Base-by-base conservation (phyloP, 2,797 vertebrate genomes). In the Lepidocolaptes lacrymiger region DNA sequence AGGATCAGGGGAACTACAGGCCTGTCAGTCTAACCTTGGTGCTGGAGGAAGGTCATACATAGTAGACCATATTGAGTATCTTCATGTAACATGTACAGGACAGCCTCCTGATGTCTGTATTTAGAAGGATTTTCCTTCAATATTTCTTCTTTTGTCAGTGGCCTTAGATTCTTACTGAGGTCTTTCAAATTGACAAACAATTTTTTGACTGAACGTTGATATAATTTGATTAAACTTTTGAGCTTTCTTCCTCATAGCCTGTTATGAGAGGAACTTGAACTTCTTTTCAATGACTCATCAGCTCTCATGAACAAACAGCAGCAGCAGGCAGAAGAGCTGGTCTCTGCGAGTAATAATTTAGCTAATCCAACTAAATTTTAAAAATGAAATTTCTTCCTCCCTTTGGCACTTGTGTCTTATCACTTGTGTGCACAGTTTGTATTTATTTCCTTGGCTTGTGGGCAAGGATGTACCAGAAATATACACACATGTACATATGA, bases 191-290 rank as follows among this genome's bases (percentile, higher is more conserved):
- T 1, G 5, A 16, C 16, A 15, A 48, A 15, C 19, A 52, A 26
- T 88, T n/a, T 88, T 88, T 92, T 69, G 19, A 51, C 49, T 81
- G 32, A 46, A 67, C 68, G 80, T 55, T 75, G 68, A 80, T 39
- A 43, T 75, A 78, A 86, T 88, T 78, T 76, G 39, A 66, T 91
- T 69, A 76, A 86, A 86, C 9, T 82, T 84, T 93, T 79, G 48
- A 81, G 79, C 15, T 24, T 78, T 93, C 81, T 89, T 78, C 48
- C 43, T 59, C 74, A 51, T 54, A 46, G 39, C 52, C 78, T 66
- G 6, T 64, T 83, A 43, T 72, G 48, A 41, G 24, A 84, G 28
- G 12, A 43, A 86, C 2, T 4, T 46, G 49, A 9, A 5, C 39
- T 74, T 74, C 36, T 62, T 88, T 88, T 73, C 58, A 75, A 17